Base-by-base conservation (phyloP, 2,113 vertebrate genomes). In the Probosciger aterrimus region DNA sequence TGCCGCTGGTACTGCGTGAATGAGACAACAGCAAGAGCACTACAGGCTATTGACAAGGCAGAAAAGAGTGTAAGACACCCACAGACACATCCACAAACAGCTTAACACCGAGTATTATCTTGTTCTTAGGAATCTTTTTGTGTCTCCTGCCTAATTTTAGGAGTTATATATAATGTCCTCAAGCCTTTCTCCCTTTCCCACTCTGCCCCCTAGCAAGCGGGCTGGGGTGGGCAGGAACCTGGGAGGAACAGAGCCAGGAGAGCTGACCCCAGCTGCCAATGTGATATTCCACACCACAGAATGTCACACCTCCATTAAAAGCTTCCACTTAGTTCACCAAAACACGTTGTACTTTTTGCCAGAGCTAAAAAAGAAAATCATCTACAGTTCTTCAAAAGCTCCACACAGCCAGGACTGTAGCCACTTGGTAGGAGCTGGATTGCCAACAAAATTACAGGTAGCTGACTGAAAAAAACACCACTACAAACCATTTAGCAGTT, bases 281-380 rank as follows among this genome's bases (percentile, higher is more conserved):
- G 30, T 19, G 9, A 43, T 35, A 37, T 25, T 31, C 37, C 57
- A 31, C 31, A 23, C 16, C 46, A 22, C 1, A 27, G 22, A 33
- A 50, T 11, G 2, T 27, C 30, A 4, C 0, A 2, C 1, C 4
- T 47, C 28, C 2, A 0, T 6, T 13, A 33, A 20, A 39, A 33
- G 2, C 28, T 31, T 4, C 37, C 27, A 0, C 13, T 1, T 27
- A 24, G 7, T 5, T 18, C 27, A 24, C 8, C 19, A 25, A 57
- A 79, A 57, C 0, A 18, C 7, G 1, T 4, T 2, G 3, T 13
- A 14, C 24, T 28, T 46, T 46, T 13, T 31, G 15, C 17, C 33
- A 55, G 15, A 11, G 6, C 15, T 50, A 9, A 25, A 14, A 41
- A 19, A 22, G 2, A 37, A 70, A 18, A 35, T 14, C 24, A 37